Base-by-base conservation (phyloP, 2,888 invertebrate species). In the Meandrusa payeni region DNA sequence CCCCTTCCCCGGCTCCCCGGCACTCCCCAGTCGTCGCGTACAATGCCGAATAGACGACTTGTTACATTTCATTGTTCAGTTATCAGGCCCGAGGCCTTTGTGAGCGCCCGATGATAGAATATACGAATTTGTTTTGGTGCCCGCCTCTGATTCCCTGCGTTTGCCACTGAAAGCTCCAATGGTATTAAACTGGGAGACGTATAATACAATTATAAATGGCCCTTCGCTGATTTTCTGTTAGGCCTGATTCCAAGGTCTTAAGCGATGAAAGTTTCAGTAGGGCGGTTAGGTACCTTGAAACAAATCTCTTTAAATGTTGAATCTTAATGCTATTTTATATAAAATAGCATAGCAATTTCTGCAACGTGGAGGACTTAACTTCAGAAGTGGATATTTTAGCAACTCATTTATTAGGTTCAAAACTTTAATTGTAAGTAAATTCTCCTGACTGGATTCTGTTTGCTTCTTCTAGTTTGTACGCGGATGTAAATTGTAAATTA, bases 41-140 rank as follows among this genome's bases (percentile, higher is more conserved):
- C 87, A 87, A 87, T 87, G 82, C 76, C 68, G 79, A 76, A 82
- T 78, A 78, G 81, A 85, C 85, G 86, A 85, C 86, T 87, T 82
- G 86, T 86, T 86, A 86, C 87, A 83, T 86, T 86, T 85, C 87
- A 87, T 86, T 87, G 87, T 87, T 85, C 86, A 82, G 86, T 82
- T 87, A 87, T 87, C 87, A 86, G 83, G 61, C 74, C 68, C 65
- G 61, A 69, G 82, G 82, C 86, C 71, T 85, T 87, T 86, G 86
- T 86, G 80, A 68, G 70, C 66, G 70, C 73, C 67, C 61, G 86
- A 87, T 87, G 87, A 87, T 87, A 87, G 87, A 87, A 85, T 86
- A 83, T 76, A 73, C 76, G 82, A 83, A 87, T 87, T 87, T 87
- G 87, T 87, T 87, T 82, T 69, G 75, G 71, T 65, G 76, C 76